Conservation (phyloP, 2,888 invertebrate species). For the Drosophila imparisetae region DNA sequence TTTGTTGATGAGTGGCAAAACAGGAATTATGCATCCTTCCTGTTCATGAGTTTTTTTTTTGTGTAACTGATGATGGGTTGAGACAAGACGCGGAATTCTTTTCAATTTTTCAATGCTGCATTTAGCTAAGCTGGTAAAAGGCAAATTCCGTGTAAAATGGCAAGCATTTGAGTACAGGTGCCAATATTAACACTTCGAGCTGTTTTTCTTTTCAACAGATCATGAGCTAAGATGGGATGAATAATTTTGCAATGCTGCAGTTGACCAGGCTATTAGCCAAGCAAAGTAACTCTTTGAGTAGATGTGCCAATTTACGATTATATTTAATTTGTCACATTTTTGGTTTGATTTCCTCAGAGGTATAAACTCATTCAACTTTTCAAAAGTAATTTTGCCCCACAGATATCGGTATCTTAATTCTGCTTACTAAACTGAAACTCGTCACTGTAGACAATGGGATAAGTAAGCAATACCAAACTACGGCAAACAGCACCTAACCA, state of each 20-base stretch:
- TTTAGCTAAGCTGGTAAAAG: background rate
- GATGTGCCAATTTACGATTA: background rate
- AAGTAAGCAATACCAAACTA: slow-evolving; percentile 29
- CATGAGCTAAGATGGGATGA: background rate
- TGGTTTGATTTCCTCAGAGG: background rate
- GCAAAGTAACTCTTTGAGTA: background rate
- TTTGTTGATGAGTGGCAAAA: background rate
- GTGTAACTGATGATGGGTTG: background rate
- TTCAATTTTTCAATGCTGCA: background rate
- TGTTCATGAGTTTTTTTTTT: slow-evolving; percentile 5
- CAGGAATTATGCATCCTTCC: slow-evolving; percentile 1
- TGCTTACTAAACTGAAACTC: background rate
- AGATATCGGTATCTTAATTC: background rate
- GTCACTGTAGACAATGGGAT: slow-evolving; percentile 41
- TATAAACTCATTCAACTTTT: background rate
- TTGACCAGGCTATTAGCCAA: background rate
- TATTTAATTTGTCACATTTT: background rate
- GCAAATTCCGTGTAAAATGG: background rate
- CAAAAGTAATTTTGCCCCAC: background rate
- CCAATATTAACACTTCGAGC: background rate
- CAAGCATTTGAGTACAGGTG: background rate
- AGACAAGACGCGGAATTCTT: background rate
- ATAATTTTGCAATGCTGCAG: background rate
- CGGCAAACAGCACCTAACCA: slow-evolving; percentile 62
- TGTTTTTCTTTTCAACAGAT: background rate